Percentiles rank a stretch among this genome's conserved stretches.
These are phyloP conservation scores for Yasuhikotakia modesta DNA, from an alignment of 2,797 vertebrate species.

Conservation along the genomic window DNA sequence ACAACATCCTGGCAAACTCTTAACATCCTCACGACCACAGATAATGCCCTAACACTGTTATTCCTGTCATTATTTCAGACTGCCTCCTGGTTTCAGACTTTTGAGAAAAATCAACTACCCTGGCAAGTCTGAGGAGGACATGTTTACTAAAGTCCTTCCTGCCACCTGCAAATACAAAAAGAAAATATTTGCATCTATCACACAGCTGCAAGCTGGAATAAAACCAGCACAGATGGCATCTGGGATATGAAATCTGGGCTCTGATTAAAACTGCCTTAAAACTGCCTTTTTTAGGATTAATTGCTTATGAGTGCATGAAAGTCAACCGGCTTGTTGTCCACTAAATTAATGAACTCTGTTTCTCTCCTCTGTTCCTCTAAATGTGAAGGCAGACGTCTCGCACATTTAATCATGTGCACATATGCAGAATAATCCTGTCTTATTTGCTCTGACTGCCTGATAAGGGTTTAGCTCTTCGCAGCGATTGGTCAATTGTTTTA, in stretches of 20 bases:
- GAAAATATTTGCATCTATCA: slow-evolving; percentile 19
- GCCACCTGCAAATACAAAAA: slow-evolving; percentile 41
- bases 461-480: slow-evolving; percentile 23
- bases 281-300: slow-evolving; percentile 51
- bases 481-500: slow-evolving; percentile 27
- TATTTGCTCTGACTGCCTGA: slow-evolving; percentile 14
- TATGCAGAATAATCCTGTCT: slow-evolving; percentile 30
- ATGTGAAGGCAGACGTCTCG: neutral
- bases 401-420: slow-evolving; percentile 48
- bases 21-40: no score
- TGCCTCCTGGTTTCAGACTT: no score
- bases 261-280: slow-evolving; percentile 50
- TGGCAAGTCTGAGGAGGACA: neutral
- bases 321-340: slow-evolving; percentile 23
- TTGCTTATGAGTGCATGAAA: slow-evolving; percentile 51
- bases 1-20: no score
- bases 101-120: slow-evolving; percentile 17
- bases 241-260: slow-evolving; percentile 44
- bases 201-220: slow-evolving; percentile 39
- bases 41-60: no score
- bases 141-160: neutral
- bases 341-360: slow-evolving; percentile 42
- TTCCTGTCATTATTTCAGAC: no score
- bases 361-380: neutral
- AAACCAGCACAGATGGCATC: slow-evolving; percentile 44